Evolutionary conservation across 2,888 invertebrate genomes (phyloP), one percentile per base, ranked within the genome.

Genomic region (Charanyca ferruginea): DNA sequence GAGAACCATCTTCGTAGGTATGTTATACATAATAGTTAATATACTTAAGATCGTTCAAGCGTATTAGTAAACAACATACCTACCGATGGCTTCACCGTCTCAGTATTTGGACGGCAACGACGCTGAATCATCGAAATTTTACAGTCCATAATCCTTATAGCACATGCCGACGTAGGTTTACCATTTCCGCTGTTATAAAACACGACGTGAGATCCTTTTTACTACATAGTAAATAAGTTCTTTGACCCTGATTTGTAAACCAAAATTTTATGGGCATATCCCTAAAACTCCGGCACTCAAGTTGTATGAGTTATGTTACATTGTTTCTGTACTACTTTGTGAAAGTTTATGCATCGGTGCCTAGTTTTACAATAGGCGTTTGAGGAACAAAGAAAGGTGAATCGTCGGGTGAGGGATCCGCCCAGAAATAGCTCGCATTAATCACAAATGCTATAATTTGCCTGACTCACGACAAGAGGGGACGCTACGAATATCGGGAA

Each of bases 401-500:
- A 78, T 78, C 80, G 77, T 74, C 82, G 81, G 84, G 83, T 86
- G 86, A 87, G 89, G 89, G 85, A 88, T 90, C 89, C 85, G 81
- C 85, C 87, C 91, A 91, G 88, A 88, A 94, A 94, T 94, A 94
- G 93, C 90, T 81, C 79, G 88, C 90, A 94, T 94, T 94, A 94
- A 94, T 94, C 94, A 94, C 93, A 91, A 89, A 91, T 83, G 87
- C 89, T 88, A 91, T 91, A 93, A 94, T 95, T 93, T 92, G 93
- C 91, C 91, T 95, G 94, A 94, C 90, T 94, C 94, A 94, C 91
- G 92, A 90, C 90, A 90, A 79, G 90, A 90, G 91, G 93, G 93
- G 93, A 90, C 93, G 91, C 88, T 81, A 85, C 84, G 82, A 88
- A 86, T 91, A 91, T 91, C 87, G 90, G 85, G 89, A 88, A 90